A percentile compares a stretch with the other conserved stretches of the same genome.
phyloP scores from a whole-genome alignment of 2,113 vertebrate genomes.

The Solea senegalensis region DNA sequence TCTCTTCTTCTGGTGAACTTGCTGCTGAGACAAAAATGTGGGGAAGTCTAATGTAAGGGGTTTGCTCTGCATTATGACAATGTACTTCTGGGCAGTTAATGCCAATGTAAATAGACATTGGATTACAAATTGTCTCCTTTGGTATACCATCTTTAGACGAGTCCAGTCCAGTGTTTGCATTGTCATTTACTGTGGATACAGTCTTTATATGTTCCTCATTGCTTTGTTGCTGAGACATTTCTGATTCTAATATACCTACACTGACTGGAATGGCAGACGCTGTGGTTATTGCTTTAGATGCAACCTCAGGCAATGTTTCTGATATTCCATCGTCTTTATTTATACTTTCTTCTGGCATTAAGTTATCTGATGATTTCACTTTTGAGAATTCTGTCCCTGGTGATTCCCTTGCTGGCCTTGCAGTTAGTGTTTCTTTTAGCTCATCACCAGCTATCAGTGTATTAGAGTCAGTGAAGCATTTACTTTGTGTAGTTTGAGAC shows the following conservation, averaged over 20 bases:
- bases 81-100: slow-evolving; percentile 47
- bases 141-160: neutral
- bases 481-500: neutral
- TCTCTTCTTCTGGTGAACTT: slow-evolving; percentile 75
- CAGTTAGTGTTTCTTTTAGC: neutral
- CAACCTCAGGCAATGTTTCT: slow-evolving; percentile 14
- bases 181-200: neutral
- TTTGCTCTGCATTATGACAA: slow-evolving; percentile 29
- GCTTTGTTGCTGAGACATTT: slow-evolving; percentile 20
- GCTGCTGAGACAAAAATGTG: slow-evolving; percentile 78
- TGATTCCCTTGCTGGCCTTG: slow-evolving; percentile 20
- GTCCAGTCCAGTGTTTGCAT: neutral
- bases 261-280: neutral
- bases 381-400: slow-evolving; percentile 10
- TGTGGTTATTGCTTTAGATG: slow-evolving; percentile 1
- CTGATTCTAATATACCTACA: neutral
- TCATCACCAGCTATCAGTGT: neutral
- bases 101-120: slow-evolving; percentile 67
- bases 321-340: slow-evolving; percentile 14
- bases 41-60: slow-evolving; percentile 59
- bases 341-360: slow-evolving; percentile 7
- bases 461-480: slow-evolving; percentile 10
- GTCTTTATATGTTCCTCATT: slow-evolving; percentile 28
- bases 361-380: slow-evolving; percentile 8
- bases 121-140: slow-evolving; percentile 22